Evolutionary conservation across 2,888 invertebrate genomes (phyloP), one percentile per base, ranked within the genome.

Genomic region (Coremacera marginata): DNA sequence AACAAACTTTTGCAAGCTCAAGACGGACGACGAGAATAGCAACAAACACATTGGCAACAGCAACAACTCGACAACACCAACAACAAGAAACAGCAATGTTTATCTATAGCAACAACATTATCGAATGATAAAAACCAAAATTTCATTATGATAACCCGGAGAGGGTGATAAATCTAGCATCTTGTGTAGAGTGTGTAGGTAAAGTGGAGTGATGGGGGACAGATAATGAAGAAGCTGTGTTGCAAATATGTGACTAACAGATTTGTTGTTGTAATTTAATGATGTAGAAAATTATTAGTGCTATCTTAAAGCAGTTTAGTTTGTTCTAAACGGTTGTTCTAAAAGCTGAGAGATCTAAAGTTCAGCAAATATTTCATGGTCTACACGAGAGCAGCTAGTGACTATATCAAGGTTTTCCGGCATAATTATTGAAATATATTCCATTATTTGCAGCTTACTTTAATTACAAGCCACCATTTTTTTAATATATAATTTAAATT

Each of bases 1-100:
- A 68, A 51, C 68, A 68, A 68, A 68, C 68, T 68, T 68, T 68
- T 49, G 49, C 68, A 27, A 49, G 68, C 49, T 51, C 16, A 51
- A 68, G 68, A 68, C 68, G 51, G 25, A 49, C 31, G 31, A 31
- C 31, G 31, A 31, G 25, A 37, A 22, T 34, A 55, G 55, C 11
- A 19, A 11, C 60, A 60, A 60, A 14, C 14, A 22, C 60, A 27
- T 4, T 27, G 22, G 14, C 55, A 55, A 19, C 19, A 19, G 16
- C 16, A 55, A 55, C 22, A 55, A 22, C n/a, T n/a, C 37, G 44
- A 67, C 44, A 67, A 67, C 68, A 68, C 19, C 68, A 68, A 51
- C 27, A 68, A 27, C 25, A 68, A 68, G 9, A 31, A 65, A 65
- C 5, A 49, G 19, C 67, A 67, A 44, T 19, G 27, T 44, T 27